These are phyloP conservation scores for Arctia plantaginis DNA, from an alignment of 2,888 invertebrate genomes.

Conservation along the genomic window DNA sequence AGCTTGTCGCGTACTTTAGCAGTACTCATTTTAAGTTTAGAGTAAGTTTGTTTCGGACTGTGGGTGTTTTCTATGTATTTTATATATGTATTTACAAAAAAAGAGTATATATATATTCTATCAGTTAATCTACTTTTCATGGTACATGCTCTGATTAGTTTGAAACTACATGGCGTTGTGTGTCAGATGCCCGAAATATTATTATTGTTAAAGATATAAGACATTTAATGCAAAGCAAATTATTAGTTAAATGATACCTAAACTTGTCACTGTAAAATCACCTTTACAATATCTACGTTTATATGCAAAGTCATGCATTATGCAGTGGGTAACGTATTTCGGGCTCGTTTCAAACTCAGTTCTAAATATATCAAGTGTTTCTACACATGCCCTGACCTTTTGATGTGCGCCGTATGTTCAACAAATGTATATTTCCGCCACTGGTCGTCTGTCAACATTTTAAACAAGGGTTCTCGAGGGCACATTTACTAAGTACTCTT, in stretches of 20 bases:
- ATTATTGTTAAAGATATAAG: too few species aligned
- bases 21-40: too few species aligned
- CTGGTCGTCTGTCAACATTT: slow-evolving; percentile 66
- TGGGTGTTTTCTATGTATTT: too few species aligned
- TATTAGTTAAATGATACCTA: background rate
- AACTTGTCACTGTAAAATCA: background rate
- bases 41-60: too few species aligned
- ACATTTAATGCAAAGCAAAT: too few species aligned
- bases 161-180: too few species aligned
- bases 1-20: too few species aligned
- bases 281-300: slow-evolving; percentile 17
- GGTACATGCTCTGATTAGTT: too few species aligned
- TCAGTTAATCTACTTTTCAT: too few species aligned
- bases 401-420: slow-evolving; percentile 58
- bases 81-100: too few species aligned
- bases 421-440: slow-evolving; percentile 64
- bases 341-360: slow-evolving; percentile 42
- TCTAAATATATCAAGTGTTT: slow-evolving; percentile 65
- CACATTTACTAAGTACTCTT: slow-evolving; percentile 23
- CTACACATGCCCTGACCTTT: slow-evolving; percentile 66
- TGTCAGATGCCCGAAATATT: too few species aligned
- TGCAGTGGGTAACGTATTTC: slow-evolving; percentile 46
- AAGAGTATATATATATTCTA: too few species aligned
- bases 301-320: slow-evolving; percentile 38
- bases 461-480: slow-evolving; percentile 57